Base-by-base conservation (phyloP, 2,888 invertebrate species). In the Corbicula japonica region DNA sequence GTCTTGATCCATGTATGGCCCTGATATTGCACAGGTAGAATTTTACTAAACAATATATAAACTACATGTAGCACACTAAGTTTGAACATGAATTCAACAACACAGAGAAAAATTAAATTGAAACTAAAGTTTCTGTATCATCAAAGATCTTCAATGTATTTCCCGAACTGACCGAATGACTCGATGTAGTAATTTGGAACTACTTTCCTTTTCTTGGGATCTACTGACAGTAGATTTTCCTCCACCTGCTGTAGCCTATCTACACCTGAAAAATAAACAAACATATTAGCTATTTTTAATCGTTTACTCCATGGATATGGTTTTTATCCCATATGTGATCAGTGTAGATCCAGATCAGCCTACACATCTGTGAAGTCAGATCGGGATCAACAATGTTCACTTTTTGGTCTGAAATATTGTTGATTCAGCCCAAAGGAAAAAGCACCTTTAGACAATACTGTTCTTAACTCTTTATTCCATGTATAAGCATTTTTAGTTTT, bases 201-300 rank as follows among this genome's bases (percentile, higher is more conserved):
- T 12, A 52, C 35, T 38, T 62, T 50, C 18, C 69, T 50, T 23
- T 61, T 32, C 18, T 69, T 21, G 18, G 68, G 56, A 41, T 75
- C 34, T 1, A 46, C 62, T 1, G 62, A 68, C 23, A 52, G 41
- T 32, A 62, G 72, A 50, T 46, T 50, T 15, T 68, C 61, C 46
- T 82, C 82, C 18, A 82, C 78, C 10, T 58, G 34, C 12, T 48
- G 52, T 12, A 82, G 21, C 8, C 75, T 68, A 61, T 82, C 78
- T 23, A 70, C 78, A 54, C 82, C 82, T 82, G 54, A 28, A 66
- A 71, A 50, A 41, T 54, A 35, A 18, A 46, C 10, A 23, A 32
- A 62, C 12, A 26, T 35, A 12, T 60, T n/a, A 10, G 30, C 26
- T 15, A 10, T 26, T 28, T 10, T 41, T 12, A 12, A 41, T 18